phyloP scores from a whole-genome alignment of 2,113 vertebrate species.

The Tragelaphus scriptus region DNA sequence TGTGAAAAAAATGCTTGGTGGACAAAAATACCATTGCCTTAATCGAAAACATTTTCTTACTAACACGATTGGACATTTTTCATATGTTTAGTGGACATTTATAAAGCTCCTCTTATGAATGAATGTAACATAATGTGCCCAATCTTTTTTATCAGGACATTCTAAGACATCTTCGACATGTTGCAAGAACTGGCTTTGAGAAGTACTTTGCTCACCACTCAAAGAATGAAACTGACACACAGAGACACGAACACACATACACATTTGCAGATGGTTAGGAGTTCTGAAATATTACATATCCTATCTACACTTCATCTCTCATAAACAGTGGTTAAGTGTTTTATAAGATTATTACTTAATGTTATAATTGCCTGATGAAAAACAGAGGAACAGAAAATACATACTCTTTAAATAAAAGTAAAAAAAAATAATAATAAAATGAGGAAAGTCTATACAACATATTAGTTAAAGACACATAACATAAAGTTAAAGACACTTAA shows the following conservation, averaged over 20 bases:
- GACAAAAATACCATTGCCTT: background rate
- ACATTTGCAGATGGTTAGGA: background rate
- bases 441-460: background rate
- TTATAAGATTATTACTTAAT: background rate
- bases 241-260: background rate
- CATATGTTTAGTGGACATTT: background rate
- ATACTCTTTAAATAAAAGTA: background rate
- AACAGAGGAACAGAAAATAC: background rate
- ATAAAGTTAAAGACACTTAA: background rate
- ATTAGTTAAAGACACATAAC: background rate
- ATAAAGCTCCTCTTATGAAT: background rate
- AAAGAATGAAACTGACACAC: background rate
- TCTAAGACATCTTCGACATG: background rate
- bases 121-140: background rate
- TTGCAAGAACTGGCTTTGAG: background rate
- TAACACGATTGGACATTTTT: background rate
- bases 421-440: background rate
- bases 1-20: background rate
- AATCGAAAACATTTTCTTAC: background rate
- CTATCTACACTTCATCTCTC: background rate
- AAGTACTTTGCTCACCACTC: background rate
- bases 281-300: background rate
- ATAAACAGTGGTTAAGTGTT: background rate
- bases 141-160: background rate
- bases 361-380: background rate